Conservation (phyloP, 2,888 invertebrate genomes). For the Abscondita cerata region DNA sequence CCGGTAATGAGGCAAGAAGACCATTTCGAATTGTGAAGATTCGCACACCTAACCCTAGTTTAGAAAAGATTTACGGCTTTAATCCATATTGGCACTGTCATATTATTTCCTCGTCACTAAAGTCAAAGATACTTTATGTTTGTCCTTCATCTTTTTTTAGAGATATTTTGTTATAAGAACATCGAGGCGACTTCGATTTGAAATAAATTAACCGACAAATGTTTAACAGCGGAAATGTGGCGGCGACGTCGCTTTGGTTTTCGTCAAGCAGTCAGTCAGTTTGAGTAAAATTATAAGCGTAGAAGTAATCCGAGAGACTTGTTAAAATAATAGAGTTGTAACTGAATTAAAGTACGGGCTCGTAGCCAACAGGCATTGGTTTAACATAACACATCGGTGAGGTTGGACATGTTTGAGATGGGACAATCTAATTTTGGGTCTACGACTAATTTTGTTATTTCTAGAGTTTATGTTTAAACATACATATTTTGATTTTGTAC, state of each 20-base stretch:
- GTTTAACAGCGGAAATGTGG: not conserved
- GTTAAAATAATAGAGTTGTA: slow-evolving; percentile 53
- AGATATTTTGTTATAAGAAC: too few species aligned
- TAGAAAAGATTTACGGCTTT: slow-evolving; percentile 16
- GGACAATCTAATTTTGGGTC: slow-evolving; percentile 30
- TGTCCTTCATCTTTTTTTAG: not conserved
- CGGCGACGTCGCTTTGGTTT: slow-evolving; percentile 11
- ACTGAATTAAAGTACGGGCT: slow-evolving; percentile 49
- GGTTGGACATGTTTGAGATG: slow-evolving; percentile 31
- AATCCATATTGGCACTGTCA: slow-evolving; percentile 24
- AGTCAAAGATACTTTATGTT: not conserved
- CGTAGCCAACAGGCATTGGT: slow-evolving; percentile 41
- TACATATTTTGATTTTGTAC: not conserved
- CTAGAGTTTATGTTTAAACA: slow-evolving; percentile 1
- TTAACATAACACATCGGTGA: slow-evolving; percentile 34
- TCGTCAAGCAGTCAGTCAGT: slow-evolving; percentile 22
- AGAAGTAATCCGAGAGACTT: slow-evolving; percentile 34
- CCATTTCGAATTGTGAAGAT: slow-evolving; percentile 38
- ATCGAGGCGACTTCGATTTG: too few species aligned
- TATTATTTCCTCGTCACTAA: slow-evolving; percentile 12
- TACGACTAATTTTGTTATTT: slow-evolving; percentile 27
- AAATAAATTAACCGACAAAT: too few species aligned
- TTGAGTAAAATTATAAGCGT: slow-evolving; percentile 32
- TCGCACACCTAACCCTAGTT: slow-evolving; percentile 20
- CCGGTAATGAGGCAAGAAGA: slow-evolving; percentile 44